Conservation (phyloP, 2,797 vertebrate genomes). For the Scomberomorus guttatus region DNA sequence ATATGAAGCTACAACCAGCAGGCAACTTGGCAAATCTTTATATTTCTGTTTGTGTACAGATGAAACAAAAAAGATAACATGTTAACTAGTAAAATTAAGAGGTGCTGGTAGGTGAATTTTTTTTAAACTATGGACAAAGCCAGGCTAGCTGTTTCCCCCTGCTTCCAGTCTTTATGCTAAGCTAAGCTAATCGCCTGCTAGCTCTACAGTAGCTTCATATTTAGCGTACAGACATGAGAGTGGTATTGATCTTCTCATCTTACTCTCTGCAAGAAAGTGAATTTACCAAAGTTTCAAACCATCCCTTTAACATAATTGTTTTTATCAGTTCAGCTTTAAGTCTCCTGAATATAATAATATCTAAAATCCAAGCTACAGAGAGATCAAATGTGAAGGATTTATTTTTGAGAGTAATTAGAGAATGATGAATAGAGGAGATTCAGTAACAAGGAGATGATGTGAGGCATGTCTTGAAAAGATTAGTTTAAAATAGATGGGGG, state of each 20-base stretch:
- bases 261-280: neutral
- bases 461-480: constrained; percentile 21
- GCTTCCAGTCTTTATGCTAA: neutral
- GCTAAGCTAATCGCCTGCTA: neutral
- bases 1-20: neutral
- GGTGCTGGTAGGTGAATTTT: neutral
- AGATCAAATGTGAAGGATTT: neutral
- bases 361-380: neutral
- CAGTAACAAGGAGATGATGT: constrained; percentile 1
- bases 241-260: neutral
- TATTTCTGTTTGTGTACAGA: neutral
- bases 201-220: constrained; percentile 1
- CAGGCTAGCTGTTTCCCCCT: neutral
- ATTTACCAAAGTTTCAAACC: neutral
- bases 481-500: constrained; percentile 6
- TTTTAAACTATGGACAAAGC: neutral
- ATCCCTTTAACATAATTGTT: neutral
- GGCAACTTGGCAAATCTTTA: neutral
- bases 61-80: no score
- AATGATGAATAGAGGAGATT: neutral
- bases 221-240: neutral
- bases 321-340: constrained; percentile 14
- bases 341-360: neutral
- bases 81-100: neutral
- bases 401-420: neutral